Conservation (phyloP, 2,113 vertebrate genomes). For the Notiomystis cincta region DNA sequence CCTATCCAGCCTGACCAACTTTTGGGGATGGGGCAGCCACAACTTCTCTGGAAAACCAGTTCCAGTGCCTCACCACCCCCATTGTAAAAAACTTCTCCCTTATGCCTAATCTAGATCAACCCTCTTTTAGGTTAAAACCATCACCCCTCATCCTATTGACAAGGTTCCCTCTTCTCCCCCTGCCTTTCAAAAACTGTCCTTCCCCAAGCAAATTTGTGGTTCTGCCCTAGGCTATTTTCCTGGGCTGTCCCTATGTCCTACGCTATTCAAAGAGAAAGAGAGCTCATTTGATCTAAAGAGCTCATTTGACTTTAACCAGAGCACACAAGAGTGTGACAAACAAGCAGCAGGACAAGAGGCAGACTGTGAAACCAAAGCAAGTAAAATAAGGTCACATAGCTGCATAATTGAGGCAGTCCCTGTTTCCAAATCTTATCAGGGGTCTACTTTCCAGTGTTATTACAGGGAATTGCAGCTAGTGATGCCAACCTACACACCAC, state of each 20-base stretch:
- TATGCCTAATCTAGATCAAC: not conserved
- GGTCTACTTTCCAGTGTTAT: not conserved
- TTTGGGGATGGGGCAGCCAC: not conserved
- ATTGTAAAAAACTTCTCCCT: not conserved
- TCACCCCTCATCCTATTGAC: no score
- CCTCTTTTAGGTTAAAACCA: not conserved
- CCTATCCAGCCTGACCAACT: not conserved
- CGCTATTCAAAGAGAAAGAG: not conserved
- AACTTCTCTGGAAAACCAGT: not conserved
- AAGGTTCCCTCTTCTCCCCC: not conserved
- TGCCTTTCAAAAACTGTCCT: not conserved
- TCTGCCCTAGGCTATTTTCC: not conserved
- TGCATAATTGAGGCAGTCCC: not conserved
- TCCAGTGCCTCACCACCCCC: not conserved
- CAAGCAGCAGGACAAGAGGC: not conserved
- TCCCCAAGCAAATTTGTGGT: not conserved
- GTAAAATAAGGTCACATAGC: not conserved
- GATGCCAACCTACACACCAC: not conserved
- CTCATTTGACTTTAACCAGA: conserved; percentile 17
- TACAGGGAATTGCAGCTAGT: not conserved
- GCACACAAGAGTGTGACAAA: not conserved
- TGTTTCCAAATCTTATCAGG: not conserved
- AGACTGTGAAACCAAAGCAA: conserved; percentile 3
- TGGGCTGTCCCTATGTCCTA: not conserved
- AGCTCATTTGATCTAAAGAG: not conserved